These are phyloP conservation scores for Trichonephila clavata DNA, from an alignment of 1,140 invertebrate species.

Conservation along the genomic window DNA sequence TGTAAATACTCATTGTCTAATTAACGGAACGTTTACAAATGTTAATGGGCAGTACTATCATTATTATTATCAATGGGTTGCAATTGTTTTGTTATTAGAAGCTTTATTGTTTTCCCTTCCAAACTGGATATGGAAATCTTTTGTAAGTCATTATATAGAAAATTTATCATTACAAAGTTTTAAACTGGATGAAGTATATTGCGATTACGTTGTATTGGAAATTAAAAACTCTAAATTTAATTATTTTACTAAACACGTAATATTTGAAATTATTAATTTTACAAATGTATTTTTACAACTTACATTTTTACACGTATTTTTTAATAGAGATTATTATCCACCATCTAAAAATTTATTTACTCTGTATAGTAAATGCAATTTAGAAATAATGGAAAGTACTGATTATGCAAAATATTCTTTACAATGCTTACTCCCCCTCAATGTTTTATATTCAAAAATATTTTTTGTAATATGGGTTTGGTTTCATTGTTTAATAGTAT, in stretches of 20 bases:
- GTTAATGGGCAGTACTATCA: background rate
- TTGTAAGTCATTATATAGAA: background rate
- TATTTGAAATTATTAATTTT: background rate
- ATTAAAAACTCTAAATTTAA: background rate
- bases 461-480: background rate
- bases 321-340: too few relatives aligned
- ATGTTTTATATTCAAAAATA: slow-evolving; percentile 10
- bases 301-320: background rate
- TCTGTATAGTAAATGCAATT: background rate
- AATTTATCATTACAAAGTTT: background rate
- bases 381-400: background rate
- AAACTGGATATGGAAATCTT: background rate
- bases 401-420: background rate
- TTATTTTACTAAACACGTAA: background rate
- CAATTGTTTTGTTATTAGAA: background rate
- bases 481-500: background rate
- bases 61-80: slow-evolving; percentile 5
- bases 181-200: background rate
- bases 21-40: background rate
- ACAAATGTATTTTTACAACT: background rate
- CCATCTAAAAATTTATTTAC: background rate
- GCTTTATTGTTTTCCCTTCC: background rate
- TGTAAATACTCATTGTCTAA: background rate
- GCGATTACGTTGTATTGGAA: background rate
- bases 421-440: background rate